Evolutionary conservation across 2,113 vertebrate genomes (phyloP), one percentile per base, ranked within the genome.

Genomic region (Otolemur garnettii): DNA sequence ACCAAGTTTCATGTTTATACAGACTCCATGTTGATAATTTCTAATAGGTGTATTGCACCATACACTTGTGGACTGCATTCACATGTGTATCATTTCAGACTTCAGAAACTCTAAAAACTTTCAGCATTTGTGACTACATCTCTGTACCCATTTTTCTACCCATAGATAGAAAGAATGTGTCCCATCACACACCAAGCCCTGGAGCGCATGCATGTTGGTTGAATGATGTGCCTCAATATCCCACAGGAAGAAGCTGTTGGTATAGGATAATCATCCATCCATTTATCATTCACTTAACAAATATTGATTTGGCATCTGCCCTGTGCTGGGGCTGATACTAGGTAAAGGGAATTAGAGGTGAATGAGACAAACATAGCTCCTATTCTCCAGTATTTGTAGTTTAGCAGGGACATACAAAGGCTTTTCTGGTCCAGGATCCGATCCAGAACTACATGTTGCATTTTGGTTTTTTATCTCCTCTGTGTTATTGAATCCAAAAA

Each of bases 401-500:
- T 64, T 85, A 60, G 38, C 66, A 21, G 33, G 42, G 15, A 62
- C 26, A 64, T 28, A 60, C 68, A 69, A 80, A 59, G 45, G 4
- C 13, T 38, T 87, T 35, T 33, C 35, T 50, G 10, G n/a, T 28
- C n/a, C n/a, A 69, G 6, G 66, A 57, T 57, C 45, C 21, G 68
- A 15, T n/a, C 22, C 30, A 85, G 80, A 55, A 86, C 64, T 71
- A 81, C 45, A 14, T 12, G 13, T 24, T 87, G 69, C 24, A 33
- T 66, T 68, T 94, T 50, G 4, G 45, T 50, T 85, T 91, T 74
- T 88, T 2, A 38, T 60, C 22, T 66, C 72, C 33, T 60, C 15
- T 69, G 69, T 93, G 59, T 95, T 82, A 45, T 71, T 86, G 82
- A 80, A 75, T 83, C 84, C 90, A n/a, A 93, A 18, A 81, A 75